Base-by-base conservation (phyloP, 1,140 invertebrate species). In the Liolophura sinensis region DNA sequence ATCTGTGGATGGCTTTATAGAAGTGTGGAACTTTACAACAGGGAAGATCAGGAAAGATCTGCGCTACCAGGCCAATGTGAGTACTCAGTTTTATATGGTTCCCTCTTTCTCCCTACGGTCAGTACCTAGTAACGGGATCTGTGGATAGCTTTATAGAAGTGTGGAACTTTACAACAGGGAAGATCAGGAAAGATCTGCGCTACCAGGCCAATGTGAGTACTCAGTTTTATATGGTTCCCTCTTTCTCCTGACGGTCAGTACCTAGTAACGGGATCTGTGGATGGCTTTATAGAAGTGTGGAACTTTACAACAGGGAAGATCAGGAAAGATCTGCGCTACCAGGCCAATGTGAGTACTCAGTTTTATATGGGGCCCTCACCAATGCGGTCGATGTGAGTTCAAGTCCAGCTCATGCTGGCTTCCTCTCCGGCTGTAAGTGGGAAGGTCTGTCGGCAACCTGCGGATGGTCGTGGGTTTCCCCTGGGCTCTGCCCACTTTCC, bases 281-380 rank as follows among this genome's bases (percentile, higher is more conserved):
- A 99, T 87, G 98, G 98, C 22, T 96, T 99, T 82, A 94, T 99
- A 65, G 98, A 99, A 87, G 97, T 90, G 4, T 99, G 97, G 97
- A 99, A 99, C 86, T 99, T 99, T 79, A 98, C 96, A 6, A 99
- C 97, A 0, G 98, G 97, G 71, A 99, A 99, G 89, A 94, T 99
- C 66, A 88, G 97, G 68, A 99, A 99, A 85, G 98, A 99, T 91
- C 88, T 99, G n/a, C 98, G 98, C 79, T 99, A 99, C 84, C 98
- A 99, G 87, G 96, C 96, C 27, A 92, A 94, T 84, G 90, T 84
- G 69, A 62, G 51, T n/a, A n/a, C n/a, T n/a, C n/a, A n/a, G n/a
- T n/a, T n/a, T n/a, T n/a, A n/a, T n/a, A n/a, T n/a, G n/a, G n/a
- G n/a, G n/a, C 51, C 12, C 51, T 54, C 51, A 54, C 24, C 12